phyloP scores from a whole-genome alignment of 2,797 vertebrate species.

The Lepilemur ruficaudatus region DNA sequence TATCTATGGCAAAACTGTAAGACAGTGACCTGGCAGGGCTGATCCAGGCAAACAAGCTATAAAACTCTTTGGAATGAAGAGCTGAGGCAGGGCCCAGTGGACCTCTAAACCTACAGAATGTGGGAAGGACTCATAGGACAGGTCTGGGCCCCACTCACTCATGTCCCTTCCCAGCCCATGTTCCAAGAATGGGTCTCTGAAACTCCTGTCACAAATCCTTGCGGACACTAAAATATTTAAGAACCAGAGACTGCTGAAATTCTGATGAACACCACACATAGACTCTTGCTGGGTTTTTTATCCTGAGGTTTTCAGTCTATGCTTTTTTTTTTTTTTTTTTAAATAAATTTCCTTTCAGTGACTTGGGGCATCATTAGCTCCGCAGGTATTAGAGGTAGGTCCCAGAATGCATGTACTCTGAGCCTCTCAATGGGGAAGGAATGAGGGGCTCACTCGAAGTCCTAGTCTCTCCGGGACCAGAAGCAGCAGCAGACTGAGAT shows the following conservation, averaged over 20 bases:
- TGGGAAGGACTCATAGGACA: neutral
- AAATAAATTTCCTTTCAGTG: neutral
- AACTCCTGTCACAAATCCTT: neutral
- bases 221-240: neutral
- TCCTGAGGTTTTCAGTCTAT: neutral
- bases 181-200: neutral
- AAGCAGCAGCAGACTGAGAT: neutral
- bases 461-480: neutral
- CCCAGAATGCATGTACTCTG: neutral
- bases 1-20: neutral
- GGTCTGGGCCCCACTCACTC: neutral
- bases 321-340: neutral
- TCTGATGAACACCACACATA: neutral
- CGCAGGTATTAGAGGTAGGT: neutral
- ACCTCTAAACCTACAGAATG: neutral
- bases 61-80: conserved; percentile 6
- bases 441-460: neutral
- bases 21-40: neutral
- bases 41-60: conserved; percentile 5
- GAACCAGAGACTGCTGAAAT: neutral
- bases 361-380: neutral
- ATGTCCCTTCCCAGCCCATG: neutral
- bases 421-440: neutral
- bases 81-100: neutral
- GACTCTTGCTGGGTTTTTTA: neutral